phyloP scores from a whole-genome alignment of 1,140 invertebrate species.

The Onthophagus taurus region DNA sequence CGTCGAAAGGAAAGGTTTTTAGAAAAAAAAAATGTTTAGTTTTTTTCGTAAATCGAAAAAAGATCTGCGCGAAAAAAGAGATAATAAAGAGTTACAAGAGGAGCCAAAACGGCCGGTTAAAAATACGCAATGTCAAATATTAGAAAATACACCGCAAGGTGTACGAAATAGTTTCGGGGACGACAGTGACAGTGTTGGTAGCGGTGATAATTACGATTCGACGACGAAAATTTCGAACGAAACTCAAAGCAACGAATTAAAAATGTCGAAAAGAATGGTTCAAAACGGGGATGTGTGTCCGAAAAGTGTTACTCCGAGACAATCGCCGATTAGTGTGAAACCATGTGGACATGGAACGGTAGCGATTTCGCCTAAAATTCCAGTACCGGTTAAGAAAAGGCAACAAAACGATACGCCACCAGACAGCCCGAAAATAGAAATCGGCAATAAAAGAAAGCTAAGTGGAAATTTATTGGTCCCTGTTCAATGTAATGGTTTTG shows the following conservation, averaged over 20 bases:
- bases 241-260: background rate
- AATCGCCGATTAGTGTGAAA: constrained; percentile 23
- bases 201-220: background rate
- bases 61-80: constrained; percentile 16
- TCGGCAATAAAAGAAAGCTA: constrained; percentile 9
- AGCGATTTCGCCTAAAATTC: constrained; percentile 28
- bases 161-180: constrained; percentile 3
- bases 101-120: background rate
- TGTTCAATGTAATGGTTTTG: too few species aligned
- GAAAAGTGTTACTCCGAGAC: too few species aligned
- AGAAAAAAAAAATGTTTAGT: constrained; percentile 27
- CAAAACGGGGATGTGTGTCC: constrained; percentile 13
- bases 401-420: constrained; percentile 22
- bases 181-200: background rate
- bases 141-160: constrained; percentile 24
- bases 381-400: constrained; percentile 15
- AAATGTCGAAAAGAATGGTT: constrained; percentile 12
- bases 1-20: too few species aligned
- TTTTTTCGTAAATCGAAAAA: constrained; percentile 29
- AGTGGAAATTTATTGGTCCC: too few species aligned
- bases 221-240: background rate
- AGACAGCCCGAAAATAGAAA: constrained; percentile 27
- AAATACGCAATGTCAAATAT: constrained; percentile 10
- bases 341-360: constrained; percentile 35
- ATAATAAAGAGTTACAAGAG: constrained; percentile 12